Conservation (phyloP, 2,797 vertebrate species). For the Labroides dimidiatus region DNA sequence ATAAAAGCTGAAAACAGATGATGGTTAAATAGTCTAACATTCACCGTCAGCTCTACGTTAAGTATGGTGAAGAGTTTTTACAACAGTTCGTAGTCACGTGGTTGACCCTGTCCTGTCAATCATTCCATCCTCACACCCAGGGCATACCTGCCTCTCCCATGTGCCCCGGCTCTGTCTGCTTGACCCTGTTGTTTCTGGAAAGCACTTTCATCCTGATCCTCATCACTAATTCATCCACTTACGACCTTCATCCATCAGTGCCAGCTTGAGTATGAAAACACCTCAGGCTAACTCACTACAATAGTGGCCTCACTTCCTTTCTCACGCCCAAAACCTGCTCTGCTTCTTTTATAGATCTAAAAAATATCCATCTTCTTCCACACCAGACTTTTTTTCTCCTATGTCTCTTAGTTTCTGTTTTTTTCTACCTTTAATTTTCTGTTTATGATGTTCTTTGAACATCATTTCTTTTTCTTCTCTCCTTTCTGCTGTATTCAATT, state of each 20-base stretch:
- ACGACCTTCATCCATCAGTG: conserved; percentile 78
- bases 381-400: conserved; percentile 11
- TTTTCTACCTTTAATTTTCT: conserved; percentile 1
- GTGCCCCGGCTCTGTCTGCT: conserved; percentile 49
- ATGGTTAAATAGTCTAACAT: neutral
- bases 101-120: conserved; percentile 38
- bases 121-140: conserved; percentile 29
- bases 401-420: neutral
- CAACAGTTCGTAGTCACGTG: conserved; percentile 43
- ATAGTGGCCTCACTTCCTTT: conserved; percentile 42
- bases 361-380: conserved; percentile 6
- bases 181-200: conserved; percentile 71
- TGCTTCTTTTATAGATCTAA: conserved; percentile 17
- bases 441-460: conserved; percentile 2
- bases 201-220: conserved; percentile 80
- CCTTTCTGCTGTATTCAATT: conserved; percentile 24
- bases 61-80: conserved; percentile 17
- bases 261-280: conserved; percentile 80
- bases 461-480: conserved; percentile 5
- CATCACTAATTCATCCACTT: conserved; percentile 85
- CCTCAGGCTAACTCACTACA: conserved; percentile 64
- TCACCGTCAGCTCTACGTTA: conserved; percentile 16
- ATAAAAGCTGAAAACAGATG: neutral
- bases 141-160: conserved; percentile 40
- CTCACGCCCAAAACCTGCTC: conserved; percentile 35